A percentile compares a stretch with the other conserved stretches of the same genome.
phyloP scores from a whole-genome alignment of 2,888 invertebrate genomes.

The Portevinia maculata region DNA sequence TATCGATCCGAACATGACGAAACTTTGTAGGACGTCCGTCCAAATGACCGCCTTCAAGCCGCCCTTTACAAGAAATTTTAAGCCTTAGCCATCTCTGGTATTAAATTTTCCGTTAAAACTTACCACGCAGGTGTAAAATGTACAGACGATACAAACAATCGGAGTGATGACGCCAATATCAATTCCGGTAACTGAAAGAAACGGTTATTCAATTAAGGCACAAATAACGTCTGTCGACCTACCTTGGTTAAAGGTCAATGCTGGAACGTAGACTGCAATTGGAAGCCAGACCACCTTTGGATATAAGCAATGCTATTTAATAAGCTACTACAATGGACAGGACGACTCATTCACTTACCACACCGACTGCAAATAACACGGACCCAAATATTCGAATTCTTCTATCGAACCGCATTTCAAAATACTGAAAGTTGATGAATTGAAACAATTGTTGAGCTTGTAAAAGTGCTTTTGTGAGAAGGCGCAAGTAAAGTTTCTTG shows the following conservation, averaged over 20 bases:
- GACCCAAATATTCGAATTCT: conserved; percentile 88
- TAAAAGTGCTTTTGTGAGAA: not conserved
- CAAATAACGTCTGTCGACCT: conserved; percentile 70
- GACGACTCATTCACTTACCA: conserved; percentile 84
- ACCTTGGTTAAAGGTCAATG: conserved; percentile 92
- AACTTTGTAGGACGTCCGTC: conserved; percentile 92
- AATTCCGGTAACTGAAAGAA: conserved; percentile 84
- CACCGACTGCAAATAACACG: conserved; percentile 86
- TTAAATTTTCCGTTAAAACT: conserved; percentile 77
- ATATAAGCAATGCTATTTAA: not conserved
- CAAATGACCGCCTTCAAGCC: conserved; percentile 92
- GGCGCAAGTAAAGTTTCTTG: not conserved
- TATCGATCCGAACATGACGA: conserved; percentile 90
- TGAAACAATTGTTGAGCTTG: not conserved
- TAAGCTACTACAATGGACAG: not conserved
- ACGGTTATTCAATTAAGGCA: not conserved
- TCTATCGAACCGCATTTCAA: conserved; percentile 88
- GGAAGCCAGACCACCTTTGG: conserved; percentile 80
- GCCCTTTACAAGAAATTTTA: conserved; percentile 83
- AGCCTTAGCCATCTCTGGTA: not conserved
- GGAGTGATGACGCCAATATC: conserved; percentile 92
- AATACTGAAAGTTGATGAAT: conserved; percentile 84
- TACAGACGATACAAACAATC: conserved; percentile 89
- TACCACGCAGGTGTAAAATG: conserved; percentile 95
- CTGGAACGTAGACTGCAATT: conserved; percentile 87